Conservation (phyloP, 92 coral and sea anemone genomes). For the Phymanthus crucifer region DNA sequence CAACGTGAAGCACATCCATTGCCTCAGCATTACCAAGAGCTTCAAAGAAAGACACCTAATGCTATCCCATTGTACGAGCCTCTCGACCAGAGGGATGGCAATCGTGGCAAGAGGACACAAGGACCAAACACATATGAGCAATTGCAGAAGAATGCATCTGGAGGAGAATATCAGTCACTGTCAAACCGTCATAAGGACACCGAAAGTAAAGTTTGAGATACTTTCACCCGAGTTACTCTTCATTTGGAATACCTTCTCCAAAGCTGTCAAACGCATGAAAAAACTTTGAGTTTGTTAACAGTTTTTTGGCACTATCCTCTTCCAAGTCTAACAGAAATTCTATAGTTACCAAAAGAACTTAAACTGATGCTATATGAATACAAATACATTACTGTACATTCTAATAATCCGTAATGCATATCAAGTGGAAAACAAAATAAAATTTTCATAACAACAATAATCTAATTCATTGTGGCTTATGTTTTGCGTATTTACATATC, state of each 20-base stretch:
- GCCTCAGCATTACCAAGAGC: not conserved
- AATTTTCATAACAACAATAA: no score
- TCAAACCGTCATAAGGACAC: not conserved
- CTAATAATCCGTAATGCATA: no score
- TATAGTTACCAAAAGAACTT: no score
- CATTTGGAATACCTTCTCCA: not conserved
- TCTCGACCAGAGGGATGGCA: not conserved
- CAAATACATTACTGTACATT: no score
- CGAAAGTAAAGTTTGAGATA: not conserved
- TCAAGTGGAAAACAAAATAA: no score
- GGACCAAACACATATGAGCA: not conserved
- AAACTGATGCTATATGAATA: no score
- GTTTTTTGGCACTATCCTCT: no score
- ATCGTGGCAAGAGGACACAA: not conserved
- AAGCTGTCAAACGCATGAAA: no score
- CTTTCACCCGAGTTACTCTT: not conserved
- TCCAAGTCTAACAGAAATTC: no score
- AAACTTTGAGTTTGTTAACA: no score
- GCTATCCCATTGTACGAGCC: not conserved
- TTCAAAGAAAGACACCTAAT: not conserved
- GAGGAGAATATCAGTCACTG: not conserved
- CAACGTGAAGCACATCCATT: not conserved
- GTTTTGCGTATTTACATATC: no score
- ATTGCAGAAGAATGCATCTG: not conserved
- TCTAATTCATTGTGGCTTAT: no score